Conservation (phyloP, 2,113 vertebrate genomes). For the Steatornis caripensis region DNA sequence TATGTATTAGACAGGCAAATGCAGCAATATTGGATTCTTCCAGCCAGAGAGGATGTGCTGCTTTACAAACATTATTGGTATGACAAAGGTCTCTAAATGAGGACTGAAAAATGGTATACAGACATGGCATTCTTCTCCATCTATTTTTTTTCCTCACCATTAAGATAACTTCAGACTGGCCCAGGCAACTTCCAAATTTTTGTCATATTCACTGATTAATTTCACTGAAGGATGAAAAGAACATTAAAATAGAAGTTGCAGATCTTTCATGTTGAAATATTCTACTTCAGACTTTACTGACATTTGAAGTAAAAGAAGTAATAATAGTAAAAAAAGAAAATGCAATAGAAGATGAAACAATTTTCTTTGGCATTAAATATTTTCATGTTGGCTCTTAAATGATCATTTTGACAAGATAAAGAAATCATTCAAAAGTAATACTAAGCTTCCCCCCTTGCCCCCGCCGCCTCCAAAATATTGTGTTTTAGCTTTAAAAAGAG, state of each 20-base stretch:
- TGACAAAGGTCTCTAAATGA: background rate
- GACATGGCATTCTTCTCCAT: background rate
- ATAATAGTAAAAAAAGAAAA: background rate
- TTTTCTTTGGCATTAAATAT: background rate
- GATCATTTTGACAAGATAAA: background rate
- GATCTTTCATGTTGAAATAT: background rate
- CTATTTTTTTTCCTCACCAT: background rate
- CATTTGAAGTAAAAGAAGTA: background rate
- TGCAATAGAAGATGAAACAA: background rate
- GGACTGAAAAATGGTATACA: background rate
- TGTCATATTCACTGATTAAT: background rate
- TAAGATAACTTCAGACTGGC: background rate
- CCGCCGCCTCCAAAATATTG: background rate
- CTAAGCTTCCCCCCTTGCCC: rapidly evolving
- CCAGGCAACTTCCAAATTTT: background rate
- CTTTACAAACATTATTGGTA: background rate
- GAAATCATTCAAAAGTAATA: background rate
- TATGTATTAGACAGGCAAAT: background rate
- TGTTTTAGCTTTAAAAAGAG: background rate
- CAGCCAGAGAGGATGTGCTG: background rate
- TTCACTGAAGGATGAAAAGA: background rate
- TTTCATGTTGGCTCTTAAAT: background rate
- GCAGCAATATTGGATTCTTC: background rate
- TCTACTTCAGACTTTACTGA: background rate
- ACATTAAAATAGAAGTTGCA: background rate